These are phyloP conservation scores for Uromys caudimaculatus DNA, from an alignment of 2,797 vertebrate species.

Conservation along the genomic window DNA sequence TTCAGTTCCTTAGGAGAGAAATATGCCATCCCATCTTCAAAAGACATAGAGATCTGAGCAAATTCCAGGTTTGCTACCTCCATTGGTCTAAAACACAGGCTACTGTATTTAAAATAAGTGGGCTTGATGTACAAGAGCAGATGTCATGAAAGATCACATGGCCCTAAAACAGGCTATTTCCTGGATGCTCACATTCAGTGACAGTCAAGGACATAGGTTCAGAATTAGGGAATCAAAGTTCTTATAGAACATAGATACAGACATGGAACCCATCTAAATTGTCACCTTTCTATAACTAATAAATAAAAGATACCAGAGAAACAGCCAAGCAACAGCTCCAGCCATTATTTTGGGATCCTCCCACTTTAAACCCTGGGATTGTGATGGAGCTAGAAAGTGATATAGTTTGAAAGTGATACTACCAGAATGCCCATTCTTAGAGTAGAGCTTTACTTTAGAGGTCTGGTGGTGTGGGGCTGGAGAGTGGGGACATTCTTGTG, in stretches of 20 bases:
- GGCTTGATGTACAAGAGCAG: not conserved
- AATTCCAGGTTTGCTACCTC: fast-evolving
- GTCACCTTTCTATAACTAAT: not conserved
- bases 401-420: not conserved
- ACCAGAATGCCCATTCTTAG: not conserved
- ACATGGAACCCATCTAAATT: not conserved
- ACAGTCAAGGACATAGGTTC: not conserved
- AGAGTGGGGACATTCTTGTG: no score
- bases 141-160: not conserved
- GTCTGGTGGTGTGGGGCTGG: no score
- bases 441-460: not conserved
- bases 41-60: not conserved
- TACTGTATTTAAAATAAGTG: not conserved
- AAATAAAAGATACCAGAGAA: no score
- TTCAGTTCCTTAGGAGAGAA: not conserved
- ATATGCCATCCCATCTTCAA: not conserved
- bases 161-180: not conserved
- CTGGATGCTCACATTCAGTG: not conserved
- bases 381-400: not conserved
- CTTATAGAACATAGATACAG: not conserved
- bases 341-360: not conserved
- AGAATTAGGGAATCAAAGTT: not conserved
- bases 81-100: not conserved
- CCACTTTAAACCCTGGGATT: not conserved
- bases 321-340: not conserved